These are phyloP conservation scores for Acipenser oxyrinchus DNA, from an alignment of 2,797 vertebrate genomes.

Conservation along the genomic window DNA sequence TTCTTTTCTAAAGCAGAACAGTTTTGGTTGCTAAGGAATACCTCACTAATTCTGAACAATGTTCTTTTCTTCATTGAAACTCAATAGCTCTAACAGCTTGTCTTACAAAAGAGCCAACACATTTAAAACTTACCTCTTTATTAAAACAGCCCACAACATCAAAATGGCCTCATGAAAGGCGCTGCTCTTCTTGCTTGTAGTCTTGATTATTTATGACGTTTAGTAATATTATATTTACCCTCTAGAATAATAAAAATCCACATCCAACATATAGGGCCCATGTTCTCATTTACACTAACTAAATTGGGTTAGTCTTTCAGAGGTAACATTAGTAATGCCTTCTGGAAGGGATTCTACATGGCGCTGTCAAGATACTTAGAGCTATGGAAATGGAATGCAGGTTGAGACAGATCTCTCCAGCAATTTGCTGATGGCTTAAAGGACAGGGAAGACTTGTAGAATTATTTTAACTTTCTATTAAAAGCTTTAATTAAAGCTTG, in stretches of 20 bases:
- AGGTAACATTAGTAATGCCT: too few species aligned
- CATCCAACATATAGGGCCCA: too few species aligned
- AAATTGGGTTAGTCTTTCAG: too few species aligned
- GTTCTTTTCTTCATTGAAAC: slow-evolving; percentile 47
- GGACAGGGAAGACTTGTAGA: slow-evolving; percentile 14
- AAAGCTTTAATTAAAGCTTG: too few species aligned
- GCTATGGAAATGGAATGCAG: slow-evolving; percentile 28
- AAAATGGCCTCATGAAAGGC: slow-evolving; percentile 17
- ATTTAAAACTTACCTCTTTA: slow-evolving; percentile 32
- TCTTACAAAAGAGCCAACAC: slow-evolving; percentile 28
- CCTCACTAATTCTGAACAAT: slow-evolving; percentile 46
- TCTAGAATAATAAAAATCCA: too few species aligned
- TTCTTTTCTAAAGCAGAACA: slow-evolving; percentile 23
- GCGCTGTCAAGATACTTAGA: slow-evolving; percentile 21
- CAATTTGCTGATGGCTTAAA: slow-evolving; percentile 28
- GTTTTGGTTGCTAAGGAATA: slow-evolving; percentile 53
- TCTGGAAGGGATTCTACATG: too few species aligned
- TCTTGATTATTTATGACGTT: too few species aligned
- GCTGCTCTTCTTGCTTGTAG: slow-evolving; percentile 19
- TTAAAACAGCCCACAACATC: slow-evolving; percentile 18
- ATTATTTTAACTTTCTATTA: too few species aligned
- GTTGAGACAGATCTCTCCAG: slow-evolving; percentile 20
- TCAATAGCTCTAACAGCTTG: slow-evolving; percentile 38
- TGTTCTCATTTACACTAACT: too few species aligned
- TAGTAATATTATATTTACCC: too few species aligned